Base-by-base conservation (phyloP, 1,140 invertebrate genomes). In the Dendrolimus kikuchii region DNA sequence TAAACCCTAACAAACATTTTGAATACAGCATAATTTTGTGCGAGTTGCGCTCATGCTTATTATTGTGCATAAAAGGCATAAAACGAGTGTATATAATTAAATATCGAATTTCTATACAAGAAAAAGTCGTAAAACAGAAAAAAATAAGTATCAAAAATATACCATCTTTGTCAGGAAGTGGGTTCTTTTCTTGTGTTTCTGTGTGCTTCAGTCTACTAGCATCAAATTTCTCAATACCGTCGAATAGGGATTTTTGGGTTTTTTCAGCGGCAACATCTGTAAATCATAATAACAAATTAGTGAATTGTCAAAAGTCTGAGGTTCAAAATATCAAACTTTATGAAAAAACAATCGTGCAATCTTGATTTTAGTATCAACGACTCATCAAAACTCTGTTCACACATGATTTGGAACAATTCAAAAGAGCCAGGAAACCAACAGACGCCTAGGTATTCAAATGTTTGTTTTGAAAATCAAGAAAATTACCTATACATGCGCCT, bases 151-250 rank as follows among this genome's bases (percentile, higher is more conserved):
- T 45, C n/a, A 9, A 59, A 50, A 50, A 40, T 48, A 56, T 90
- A 98, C 96, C 96, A 90, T 96, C 95, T 92, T 97, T 96, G 78
- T 96, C 95, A 46, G 97, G 97, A 68, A 98, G 91, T 45, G 95
- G 92, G 82, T 97, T 96, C 85, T 98, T 98, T 81, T 98, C 96
- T 71, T 95, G 90, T 40, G 96, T 98, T 84, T 96, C 93, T 36
- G 96, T 95, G 76, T 96, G 96, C 87, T 98, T 98, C 80, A 98
- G 88, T 77, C 93, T 92, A 57, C 88, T 91, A 46, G 93, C 88
- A 80, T 96, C 93, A 75, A 97, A 97, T 55, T 90, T 90, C 79
- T 95, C 94, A 64, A 97, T 95, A 47, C 94, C 94, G 71, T 94
- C 92, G 68, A 96, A 91, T 45, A 97, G 83, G 45, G 93, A 94